Evolutionary conservation across 2,797 vertebrate genomes (phyloP).

Genomic region (Oreochromis mossambicus): DNA sequence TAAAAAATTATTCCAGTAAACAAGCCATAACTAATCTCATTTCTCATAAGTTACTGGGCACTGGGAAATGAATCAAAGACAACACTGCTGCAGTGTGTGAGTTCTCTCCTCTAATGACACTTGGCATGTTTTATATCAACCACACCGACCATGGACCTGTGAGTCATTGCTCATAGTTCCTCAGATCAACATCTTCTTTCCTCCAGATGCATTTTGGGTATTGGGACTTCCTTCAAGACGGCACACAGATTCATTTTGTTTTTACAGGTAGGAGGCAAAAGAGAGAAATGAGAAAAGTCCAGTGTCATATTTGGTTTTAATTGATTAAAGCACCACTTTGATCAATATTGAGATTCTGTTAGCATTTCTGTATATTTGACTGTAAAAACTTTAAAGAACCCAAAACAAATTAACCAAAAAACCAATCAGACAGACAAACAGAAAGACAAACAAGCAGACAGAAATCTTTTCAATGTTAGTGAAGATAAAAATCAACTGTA

Average conservation of each 20-base stretch:
- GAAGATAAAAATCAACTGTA: background rate
- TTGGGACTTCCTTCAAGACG: background rate
- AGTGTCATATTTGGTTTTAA: background rate
- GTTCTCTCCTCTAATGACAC: background rate
- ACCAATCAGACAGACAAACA: background rate
- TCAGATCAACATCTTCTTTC: background rate
- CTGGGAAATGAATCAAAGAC: background rate
- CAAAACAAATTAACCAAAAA: background rate
- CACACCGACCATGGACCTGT: background rate
- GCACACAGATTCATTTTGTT: background rate
- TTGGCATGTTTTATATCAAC: background rate
- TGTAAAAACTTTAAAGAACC: background rate
- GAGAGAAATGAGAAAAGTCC: background rate
- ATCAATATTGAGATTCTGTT: background rate
- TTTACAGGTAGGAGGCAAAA: background rate
- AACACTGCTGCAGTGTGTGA: background rate
- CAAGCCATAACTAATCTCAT: background rate
- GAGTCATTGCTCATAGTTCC: background rate
- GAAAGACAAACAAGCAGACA: background rate
- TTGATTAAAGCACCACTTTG: background rate
- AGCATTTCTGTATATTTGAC: background rate
- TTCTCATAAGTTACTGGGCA: background rate
- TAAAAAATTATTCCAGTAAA: background rate
- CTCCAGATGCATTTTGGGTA: background rate
- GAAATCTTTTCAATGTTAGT: background rate